Base-by-base conservation (phyloP, 2,888 invertebrate genomes). In the Urechis unicinctus region DNA sequence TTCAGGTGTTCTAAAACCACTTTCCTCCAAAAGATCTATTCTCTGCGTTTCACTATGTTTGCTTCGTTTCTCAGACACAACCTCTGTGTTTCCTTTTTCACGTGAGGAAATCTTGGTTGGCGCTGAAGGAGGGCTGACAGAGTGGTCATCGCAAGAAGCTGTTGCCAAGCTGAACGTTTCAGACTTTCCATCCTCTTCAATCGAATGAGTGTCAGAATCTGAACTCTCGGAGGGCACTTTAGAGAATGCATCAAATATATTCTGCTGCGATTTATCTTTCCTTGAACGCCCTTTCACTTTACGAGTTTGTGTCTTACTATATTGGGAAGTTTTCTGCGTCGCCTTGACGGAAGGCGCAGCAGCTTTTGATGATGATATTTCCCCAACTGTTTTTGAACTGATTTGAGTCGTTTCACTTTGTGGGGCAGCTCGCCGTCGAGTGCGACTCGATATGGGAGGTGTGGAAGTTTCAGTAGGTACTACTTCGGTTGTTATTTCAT, bases 101-200 rank as follows among this genome's bases (percentile, higher is more conserved):
- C 26, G n/a, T 17, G 42, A 21, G 2, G 9, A 25, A n/a, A 46
- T 47, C 24, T 56, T 56, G 26, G 52, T 52, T 6, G 56, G 56
- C 2, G 56, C 28, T 41, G 25, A 45, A 5, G 47, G 56, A 4
- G 56, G 56, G 26, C 51, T 51, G 36, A 36, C 47, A 17, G 26
- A 29, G 42, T 56, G 56, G 52, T 56, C 56, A 52, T 56, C 56
- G 41, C 46, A 46, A 21, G 56, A 51, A 13, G 56, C 51, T 17
- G 56, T 17, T 45, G 45, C 17, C 36, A 36, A 6, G 13, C 36
- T 36, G n/a, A n/a, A n/a, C n/a, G n/a, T n/a, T n/a, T n/a, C n/a
- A n/a, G n/a, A n/a, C n/a, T n/a, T n/a, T n/a, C n/a, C n/a, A 13
- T 36, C 36, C 17, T 36, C 36, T 17, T 9, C 36, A 36, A 36